Evolutionary conservation across 2,888 invertebrate genomes (phyloP), one percentile per base, ranked within the genome.

Genomic region (Meiosimyza decipiens): DNA sequence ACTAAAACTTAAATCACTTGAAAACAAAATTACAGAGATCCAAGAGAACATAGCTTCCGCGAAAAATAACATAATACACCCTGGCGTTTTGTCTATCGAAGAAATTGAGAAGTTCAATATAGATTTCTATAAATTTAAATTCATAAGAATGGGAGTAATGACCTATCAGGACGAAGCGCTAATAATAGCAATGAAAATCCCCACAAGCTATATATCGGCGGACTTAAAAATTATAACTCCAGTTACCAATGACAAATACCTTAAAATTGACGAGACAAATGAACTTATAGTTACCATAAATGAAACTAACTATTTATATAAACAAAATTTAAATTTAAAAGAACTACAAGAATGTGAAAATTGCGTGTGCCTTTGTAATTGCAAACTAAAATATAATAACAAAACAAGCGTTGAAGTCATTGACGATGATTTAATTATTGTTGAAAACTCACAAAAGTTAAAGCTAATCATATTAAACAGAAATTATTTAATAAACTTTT

Each of bases 101-200:
- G 52, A 72, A 49, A 68, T 67, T 47, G 28, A 49, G n/a, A 59
- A 72, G 57, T 72, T 68, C 51, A 49, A 63, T 12, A 73, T 69
- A 55, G 70, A 73, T 47, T 73, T 64, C 22, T 70, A 60, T 63
- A 73, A 66, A 50, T 13, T 73, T 4, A 66, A 66, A 66, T 18
- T 65, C 13, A 40, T 70, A 52, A 72, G 28, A 68, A 49, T 72
- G 59, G 69, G 68, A 12, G 33, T 72, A n/a, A 69, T 72, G 57
- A 69, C 59, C 54, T 54, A 63, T 49, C n/a, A 40, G n/a, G 59
- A 63, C 50, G 54, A 70, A 18, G 57, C 70, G 11, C 64, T 73
- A 69, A 18, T 70, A 22, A 65, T 70, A 15, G 72, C 72, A 15
- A 59, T 69, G n/a, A 40, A 62, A 22, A 68, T 72, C 22, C 68